Conservation (phyloP, 2,797 vertebrate species). For the Acomys russatus region DNA sequence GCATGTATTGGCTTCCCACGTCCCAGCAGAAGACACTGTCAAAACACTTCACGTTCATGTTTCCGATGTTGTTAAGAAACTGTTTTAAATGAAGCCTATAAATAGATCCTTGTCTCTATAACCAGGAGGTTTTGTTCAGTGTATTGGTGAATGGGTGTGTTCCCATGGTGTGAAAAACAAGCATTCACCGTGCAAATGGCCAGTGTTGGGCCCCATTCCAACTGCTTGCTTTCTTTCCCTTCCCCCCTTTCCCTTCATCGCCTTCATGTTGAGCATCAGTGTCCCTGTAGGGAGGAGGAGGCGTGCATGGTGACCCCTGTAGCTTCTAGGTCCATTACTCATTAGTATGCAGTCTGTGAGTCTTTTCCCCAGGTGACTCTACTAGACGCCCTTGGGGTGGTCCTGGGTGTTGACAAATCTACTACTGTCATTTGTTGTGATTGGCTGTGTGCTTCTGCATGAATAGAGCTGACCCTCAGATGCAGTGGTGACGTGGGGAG, state of each 20-base stretch:
- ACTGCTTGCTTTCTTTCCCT: slow-evolving; percentile 70
- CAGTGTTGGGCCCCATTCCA: slow-evolving; percentile 81
- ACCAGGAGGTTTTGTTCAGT: slow-evolving; percentile 84
- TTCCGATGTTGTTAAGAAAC: slow-evolving; percentile 87
- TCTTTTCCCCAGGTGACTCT: background rate
- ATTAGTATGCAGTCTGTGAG: background rate
- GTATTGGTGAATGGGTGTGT: slow-evolving; percentile 85
- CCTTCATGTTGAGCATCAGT: background rate
- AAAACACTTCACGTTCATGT: slow-evolving; percentile 85
- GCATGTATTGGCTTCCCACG: slow-evolving; percentile 85
- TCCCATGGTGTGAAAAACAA: slow-evolving; percentile 84
- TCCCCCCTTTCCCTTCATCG: background rate
- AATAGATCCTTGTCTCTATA: slow-evolving; percentile 86
- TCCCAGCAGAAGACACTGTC: slow-evolving; percentile 83
- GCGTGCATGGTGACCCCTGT: background rate
- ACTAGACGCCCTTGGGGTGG: background rate
- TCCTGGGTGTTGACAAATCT: background rate
- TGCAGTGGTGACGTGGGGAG: background rate
- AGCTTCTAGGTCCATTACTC: slow-evolving; percentile 34
- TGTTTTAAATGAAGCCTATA: slow-evolving; percentile 86
- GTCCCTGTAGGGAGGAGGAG: background rate
- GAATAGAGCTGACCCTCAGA: background rate
- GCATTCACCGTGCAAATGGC: slow-evolving; percentile 80
- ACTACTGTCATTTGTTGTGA: background rate
- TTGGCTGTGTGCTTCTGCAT: accelerated